Base-by-base conservation (phyloP, 2,113 vertebrate species). In the Nansenia antarctica region DNA sequence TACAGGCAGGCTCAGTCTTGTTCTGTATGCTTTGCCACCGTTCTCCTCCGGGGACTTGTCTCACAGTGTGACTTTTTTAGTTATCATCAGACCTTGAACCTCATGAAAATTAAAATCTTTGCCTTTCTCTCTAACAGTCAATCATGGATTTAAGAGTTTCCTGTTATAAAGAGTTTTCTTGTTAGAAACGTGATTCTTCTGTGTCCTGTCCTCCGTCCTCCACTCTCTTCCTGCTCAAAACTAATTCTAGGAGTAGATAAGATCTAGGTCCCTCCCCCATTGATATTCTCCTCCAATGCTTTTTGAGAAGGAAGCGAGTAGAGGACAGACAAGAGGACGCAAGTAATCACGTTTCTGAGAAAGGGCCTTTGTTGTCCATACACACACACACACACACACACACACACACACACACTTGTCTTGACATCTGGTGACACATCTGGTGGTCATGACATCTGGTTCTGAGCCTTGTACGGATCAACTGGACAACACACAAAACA, bases 401-500 rank as follows among this genome's bases (percentile, higher is more conserved):
- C 29, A 8, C 29, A 14, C 18, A n/a, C 59, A 35, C 30, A 35
- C 18, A 32, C 54, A 5, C 54, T 72, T 82, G 67, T 78, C 76
- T 49, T 77, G 61, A 82, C 82, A 89, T 82, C 79, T 87, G 85
- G 77, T 66, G 4, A 14, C 5, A n/a, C 45, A 49, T 49, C 45
- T 49, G 45, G 45, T 79, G 2, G 22, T 27, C 53, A 52, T 53
- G 22, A 74, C 54, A 35, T 67, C 72, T 1, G 49, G 66, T 73
- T 77, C 27, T 6, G 1, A 65, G 60, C 63, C 31, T 61, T 54
- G 77, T 15, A 20, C 59, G 7, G 71, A 78, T 73, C 82, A 71
- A 53, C 59, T 45, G 77, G 60, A 70, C 59, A 66, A 65, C 55
- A 2, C 2, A 62, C 76, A 77, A 77, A 73, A 55, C 22, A 27